phyloP scores from a whole-genome alignment of 1,140 invertebrate species.

The Chlorops oryzae region DNA sequence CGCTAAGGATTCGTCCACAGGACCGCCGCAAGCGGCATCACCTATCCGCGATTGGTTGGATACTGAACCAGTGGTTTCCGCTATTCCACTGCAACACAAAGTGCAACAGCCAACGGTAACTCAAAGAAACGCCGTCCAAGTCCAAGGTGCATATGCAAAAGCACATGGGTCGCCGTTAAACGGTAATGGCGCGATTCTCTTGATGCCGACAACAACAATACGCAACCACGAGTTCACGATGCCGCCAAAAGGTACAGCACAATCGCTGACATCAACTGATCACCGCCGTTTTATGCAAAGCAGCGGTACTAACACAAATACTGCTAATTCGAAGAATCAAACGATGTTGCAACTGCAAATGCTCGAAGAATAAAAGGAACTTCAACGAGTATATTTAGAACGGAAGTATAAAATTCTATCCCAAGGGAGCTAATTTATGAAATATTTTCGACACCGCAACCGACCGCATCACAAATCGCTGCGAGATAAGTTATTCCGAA shows the following conservation, averaged over 20 bases:
- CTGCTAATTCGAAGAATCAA: too few species aligned
- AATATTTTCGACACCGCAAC: not conserved
- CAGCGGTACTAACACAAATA: too few species aligned
- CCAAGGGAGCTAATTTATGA: not conserved
- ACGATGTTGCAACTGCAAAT: conserved; percentile 6
- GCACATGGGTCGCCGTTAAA: not conserved
- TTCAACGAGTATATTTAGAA: conserved; percentile 6
- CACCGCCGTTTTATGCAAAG: too few species aligned
- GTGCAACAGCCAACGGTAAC: not conserved
- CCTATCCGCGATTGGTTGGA: too few species aligned
- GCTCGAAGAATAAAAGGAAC: conserved; percentile 8
- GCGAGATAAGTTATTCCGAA: conserved; percentile 1
- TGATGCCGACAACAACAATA: too few species aligned
- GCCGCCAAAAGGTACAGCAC: too few species aligned
- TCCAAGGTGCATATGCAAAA: not conserved
- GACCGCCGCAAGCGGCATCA: too few species aligned
- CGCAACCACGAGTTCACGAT: too few species aligned
- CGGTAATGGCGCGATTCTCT: not conserved
- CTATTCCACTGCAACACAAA: not conserved
- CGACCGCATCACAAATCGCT: conserved; percentile 6
- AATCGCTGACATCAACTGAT: too few species aligned
- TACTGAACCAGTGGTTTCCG: too few species aligned
- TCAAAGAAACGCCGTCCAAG: not conserved
- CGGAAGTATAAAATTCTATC: conserved; percentile 7
- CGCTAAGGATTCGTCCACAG: too few species aligned